Evolutionary conservation across 2,888 invertebrate genomes (phyloP).

Genomic region (Pachliopta kotzebuea): DNA sequence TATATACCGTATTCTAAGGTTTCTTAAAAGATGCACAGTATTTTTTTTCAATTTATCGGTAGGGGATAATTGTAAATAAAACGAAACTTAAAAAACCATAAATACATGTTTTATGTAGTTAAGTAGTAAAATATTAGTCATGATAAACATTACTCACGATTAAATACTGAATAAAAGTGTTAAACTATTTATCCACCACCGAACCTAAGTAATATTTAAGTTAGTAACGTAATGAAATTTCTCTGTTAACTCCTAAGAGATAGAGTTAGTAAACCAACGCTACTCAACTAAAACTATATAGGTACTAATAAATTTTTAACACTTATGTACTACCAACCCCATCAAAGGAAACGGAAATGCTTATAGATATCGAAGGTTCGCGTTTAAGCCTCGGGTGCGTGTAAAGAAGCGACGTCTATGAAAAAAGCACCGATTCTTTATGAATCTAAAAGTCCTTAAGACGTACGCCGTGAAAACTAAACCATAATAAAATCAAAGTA

Average conservation of each 20-base stretch:
- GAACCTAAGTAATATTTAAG: conserved; percentile 61
- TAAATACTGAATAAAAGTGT: conserved; percentile 64
- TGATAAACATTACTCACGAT: conserved; percentile 64
- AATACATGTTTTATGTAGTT: conserved; percentile 54
- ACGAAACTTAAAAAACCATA: conserved; percentile 52
- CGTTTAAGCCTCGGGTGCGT: conserved; percentile 18
- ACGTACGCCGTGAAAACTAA: neutral
- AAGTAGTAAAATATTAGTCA: conserved; percentile 55
- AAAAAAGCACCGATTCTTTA: conserved; percentile 19
- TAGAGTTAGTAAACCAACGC: conserved; percentile 29
- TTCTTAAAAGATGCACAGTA: no score
- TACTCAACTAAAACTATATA: conserved; percentile 27
- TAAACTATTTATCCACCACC: conserved; percentile 68
- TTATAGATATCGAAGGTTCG: neutral
- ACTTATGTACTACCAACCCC: conserved; percentile 57
- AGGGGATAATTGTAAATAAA: conserved; percentile 41
- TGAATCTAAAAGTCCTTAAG: neutral
- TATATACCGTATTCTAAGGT: no score
- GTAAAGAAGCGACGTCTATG: conserved; percentile 14
- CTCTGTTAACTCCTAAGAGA: conserved; percentile 28
- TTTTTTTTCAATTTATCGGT: no score
- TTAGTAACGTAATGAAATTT: conserved; percentile 51
- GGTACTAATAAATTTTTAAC: conserved; percentile 50
- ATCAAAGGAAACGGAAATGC: conserved; percentile 29
- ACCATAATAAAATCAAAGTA: conserved; percentile 3